Evolutionary conservation across 1,140 invertebrate species (phyloP).

Genomic region (Magallana angulata): DNA sequence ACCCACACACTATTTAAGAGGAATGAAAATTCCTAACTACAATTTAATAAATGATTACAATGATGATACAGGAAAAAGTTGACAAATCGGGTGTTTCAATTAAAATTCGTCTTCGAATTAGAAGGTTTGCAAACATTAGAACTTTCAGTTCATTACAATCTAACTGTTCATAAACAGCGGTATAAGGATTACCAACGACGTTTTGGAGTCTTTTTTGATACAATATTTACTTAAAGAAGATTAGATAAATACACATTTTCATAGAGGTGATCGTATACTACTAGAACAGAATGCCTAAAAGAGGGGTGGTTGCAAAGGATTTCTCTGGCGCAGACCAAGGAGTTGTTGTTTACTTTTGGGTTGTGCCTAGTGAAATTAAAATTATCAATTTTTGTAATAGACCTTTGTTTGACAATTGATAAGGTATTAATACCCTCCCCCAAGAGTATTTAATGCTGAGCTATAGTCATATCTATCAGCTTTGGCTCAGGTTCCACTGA

Average conservation of each 20-base stretch:
- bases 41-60: neutral
- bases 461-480: neutral
- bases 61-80: neutral
- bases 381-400: conserved; percentile 39
- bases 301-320: conserved; percentile 10
- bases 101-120: neutral
- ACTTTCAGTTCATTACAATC: neutral
- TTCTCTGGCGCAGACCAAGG: conserved; percentile 29
- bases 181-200: conserved; percentile 16
- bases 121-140: conserved; percentile 3
- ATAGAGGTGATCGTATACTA: conserved; percentile 1
- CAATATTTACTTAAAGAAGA: conserved; percentile 35
- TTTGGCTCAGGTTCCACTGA: conserved; percentile 12
- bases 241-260: conserved; percentile 32
- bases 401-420: conserved; percentile 31
- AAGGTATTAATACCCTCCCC: conserved; percentile 29
- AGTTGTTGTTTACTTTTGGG: conserved; percentile 33
- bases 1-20: neutral
- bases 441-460: conserved; percentile 30
- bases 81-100: neutral
- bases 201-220: conserved; percentile 34
- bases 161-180: neutral
- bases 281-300: neutral
- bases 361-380: conserved; percentile 41
- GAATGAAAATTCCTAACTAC: neutral